Evolutionary conservation across 1,140 invertebrate genomes (phyloP).

Genomic region (Littorina saxatilis): DNA sequence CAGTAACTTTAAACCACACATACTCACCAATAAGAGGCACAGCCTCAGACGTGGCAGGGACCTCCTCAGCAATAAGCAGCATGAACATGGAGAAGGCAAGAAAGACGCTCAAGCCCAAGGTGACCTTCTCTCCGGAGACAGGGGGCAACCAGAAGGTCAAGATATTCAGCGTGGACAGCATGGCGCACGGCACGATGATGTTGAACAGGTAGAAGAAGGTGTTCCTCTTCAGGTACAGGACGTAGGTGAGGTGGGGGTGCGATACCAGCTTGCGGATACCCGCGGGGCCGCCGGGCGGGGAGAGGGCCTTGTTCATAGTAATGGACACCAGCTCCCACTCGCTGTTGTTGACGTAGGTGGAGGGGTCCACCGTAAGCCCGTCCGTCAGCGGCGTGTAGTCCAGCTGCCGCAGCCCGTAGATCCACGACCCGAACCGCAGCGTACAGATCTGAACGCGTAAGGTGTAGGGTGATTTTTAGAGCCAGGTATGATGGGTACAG

Average conservation of each 20-base stretch:
- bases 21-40: slow-evolving; percentile 96
- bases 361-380: slow-evolving; percentile 82
- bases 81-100: slow-evolving; percentile 76
- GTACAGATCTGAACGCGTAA: slow-evolving; percentile 80
- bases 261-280: slow-evolving; percentile 76
- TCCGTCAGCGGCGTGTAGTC: slow-evolving; percentile 70
- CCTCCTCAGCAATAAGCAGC: slow-evolving; percentile 82
- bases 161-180: slow-evolving; percentile 99
- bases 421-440: slow-evolving; percentile 77
- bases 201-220: slow-evolving; percentile 99
- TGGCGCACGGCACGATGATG: slow-evolving; percentile 90
- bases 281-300: slow-evolving; percentile 46
- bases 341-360: slow-evolving; percentile 97
- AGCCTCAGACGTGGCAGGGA: slow-evolving; percentile 98
- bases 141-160: slow-evolving; percentile 97
- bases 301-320: slow-evolving; percentile 67
- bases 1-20: no score
- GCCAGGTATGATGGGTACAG: no score
- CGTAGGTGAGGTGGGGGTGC: slow-evolving; percentile 98
- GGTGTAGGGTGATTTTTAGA: no score
- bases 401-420: slow-evolving; percentile 79
- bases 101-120: slow-evolving; percentile 84
- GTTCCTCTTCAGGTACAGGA: slow-evolving; percentile 96
- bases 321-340: slow-evolving; percentile 97
- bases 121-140: slow-evolving; percentile 99